Evolutionary conservation across 2,888 invertebrate genomes (phyloP), one percentile per base, ranked within the genome.

Genomic region (Epistrophella euchroma): DNA sequence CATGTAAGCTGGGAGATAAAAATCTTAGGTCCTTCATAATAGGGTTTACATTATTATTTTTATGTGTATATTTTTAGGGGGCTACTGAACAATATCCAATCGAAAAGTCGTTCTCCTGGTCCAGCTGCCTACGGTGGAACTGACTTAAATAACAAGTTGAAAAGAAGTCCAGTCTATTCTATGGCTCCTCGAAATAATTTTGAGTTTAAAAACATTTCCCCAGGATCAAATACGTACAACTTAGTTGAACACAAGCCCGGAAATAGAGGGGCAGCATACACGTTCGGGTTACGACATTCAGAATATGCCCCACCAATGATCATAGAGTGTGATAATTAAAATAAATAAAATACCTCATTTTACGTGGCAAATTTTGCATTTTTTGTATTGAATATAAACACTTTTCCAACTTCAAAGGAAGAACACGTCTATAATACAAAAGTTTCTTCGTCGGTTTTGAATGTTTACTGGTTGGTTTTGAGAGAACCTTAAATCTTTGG

Each of bases 231-330:
- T 77, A 88, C 88, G 19, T 92, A 92, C 64, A 88, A 91, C 79
- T 88, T 91, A 1, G 89, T 89, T 88, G 88, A 89, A 40, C 89
- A 91, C 83, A 90, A 89, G 52, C 91, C 92, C 4, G 92, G 92
- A 15, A 90, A 88, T 64, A 88, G 76, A 2, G 88, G 89, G 2
- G 88, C 90, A 5, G 79, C 89, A 0, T 92, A 91, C 82, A 91
- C 91, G 0, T 92, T 92, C 79, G 92, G 92, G 28, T 71, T 89
- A 3, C 90, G 88, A 2, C 92, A 92, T 88, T 88, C 89, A 2
- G 88, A 88, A 9, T 90, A 88, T 88, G 90, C 91, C 1, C 91
- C 91, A 47, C 92, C 92, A n/a, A 90, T 91, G 90, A 89, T 92
- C 76, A 90, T 92, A 71, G 88, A 89, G 75, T 92, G 92, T 89